These are phyloP conservation scores for Pedetes capensis DNA, from an alignment of 2,113 vertebrate species.

Conservation along the genomic window DNA sequence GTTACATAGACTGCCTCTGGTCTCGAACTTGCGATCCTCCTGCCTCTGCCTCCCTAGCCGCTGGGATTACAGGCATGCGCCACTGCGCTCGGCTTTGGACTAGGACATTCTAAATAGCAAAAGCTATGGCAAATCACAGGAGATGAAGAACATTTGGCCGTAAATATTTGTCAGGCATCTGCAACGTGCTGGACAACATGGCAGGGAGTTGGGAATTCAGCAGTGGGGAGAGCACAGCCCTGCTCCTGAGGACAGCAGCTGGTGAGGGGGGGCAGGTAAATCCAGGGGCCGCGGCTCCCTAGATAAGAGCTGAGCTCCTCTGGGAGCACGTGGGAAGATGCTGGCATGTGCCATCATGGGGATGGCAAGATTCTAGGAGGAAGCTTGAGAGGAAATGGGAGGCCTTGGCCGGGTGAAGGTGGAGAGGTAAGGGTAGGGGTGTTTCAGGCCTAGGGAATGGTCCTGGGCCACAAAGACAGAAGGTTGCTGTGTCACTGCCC, in stretches of 20 bases:
- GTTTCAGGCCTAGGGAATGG: neutral
- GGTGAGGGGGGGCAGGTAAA: neutral
- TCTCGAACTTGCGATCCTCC: no score
- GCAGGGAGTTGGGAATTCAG: neutral
- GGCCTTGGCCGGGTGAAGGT: neutral
- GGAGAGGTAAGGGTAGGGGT: neutral
- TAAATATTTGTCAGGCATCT: neutral
- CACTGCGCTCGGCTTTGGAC: no score
- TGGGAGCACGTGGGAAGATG: accelerated
- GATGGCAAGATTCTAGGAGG: neutral
- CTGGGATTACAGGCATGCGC: no score
- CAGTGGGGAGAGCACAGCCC: neutral
- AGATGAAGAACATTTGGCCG: neutral
- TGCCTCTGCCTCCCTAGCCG: no score
- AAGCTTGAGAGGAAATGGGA: neutral
- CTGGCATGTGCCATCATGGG: accelerated
- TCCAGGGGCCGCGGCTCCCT: neutral
- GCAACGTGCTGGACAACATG: neutral
- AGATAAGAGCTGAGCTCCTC: neutral
- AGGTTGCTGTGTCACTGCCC: neutral
- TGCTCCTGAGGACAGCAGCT: neutral
- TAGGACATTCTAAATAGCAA: neutral
- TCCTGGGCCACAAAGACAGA: neutral
- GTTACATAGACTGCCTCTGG: no score
- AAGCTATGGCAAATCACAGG: neutral